phyloP scores from a whole-genome alignment of 2,113 vertebrate genomes.

The Gallinago jamesoni region DNA sequence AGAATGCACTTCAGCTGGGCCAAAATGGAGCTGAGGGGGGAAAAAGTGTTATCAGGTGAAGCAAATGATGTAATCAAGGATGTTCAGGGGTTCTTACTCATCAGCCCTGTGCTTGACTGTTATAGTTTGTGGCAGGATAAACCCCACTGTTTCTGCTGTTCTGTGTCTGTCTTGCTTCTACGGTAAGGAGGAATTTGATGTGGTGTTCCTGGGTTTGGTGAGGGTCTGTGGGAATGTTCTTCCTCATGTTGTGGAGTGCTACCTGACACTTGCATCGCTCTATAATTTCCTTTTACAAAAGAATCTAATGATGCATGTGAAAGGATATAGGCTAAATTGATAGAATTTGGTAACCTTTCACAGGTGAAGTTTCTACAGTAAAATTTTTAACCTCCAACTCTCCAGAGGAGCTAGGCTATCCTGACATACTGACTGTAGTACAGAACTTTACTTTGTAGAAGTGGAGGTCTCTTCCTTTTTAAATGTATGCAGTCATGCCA shows the following conservation, averaged over 20 bases:
- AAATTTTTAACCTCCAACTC: not conserved
- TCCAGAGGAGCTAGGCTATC: not conserved
- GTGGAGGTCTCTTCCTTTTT: not conserved
- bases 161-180: fast-evolving
- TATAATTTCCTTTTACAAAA: not conserved
- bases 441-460: not conserved
- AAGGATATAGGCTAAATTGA: not conserved
- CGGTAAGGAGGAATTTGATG: not conserved
- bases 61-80: not conserved
- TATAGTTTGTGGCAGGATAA: not conserved
- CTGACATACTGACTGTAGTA: not conserved
- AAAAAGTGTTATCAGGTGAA: not conserved
- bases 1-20: not conserved
- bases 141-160: fast-evolving
- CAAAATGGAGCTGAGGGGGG: not conserved
- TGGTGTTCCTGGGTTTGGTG: fast-evolving
- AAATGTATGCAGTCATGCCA: not conserved
- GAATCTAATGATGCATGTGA: not conserved
- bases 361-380: not conserved
- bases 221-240: too few relatives aligned
- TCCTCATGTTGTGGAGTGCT: not conserved
- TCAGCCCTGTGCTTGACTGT: not conserved
- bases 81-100: not conserved
- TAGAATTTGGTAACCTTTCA: not conserved
- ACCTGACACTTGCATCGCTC: not conserved